phyloP scores from a whole-genome alignment of 2,113 vertebrate genomes.

The Cisticola juncidis region DNA sequence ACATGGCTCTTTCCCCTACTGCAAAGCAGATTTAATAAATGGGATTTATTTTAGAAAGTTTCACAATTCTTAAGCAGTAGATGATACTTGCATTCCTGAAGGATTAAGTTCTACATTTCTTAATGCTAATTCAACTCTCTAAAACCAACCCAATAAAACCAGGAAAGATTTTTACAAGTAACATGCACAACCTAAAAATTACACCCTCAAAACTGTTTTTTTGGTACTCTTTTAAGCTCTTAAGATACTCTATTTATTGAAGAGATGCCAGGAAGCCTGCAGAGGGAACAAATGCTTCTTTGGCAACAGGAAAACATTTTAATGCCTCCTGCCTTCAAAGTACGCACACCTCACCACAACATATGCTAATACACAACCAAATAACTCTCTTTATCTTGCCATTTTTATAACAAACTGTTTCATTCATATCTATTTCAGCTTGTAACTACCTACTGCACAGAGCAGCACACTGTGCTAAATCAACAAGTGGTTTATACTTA shows the following conservation, averaged over 20 bases:
- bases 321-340: conserved; percentile 54
- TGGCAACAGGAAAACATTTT: conserved; percentile 55
- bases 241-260: conserved; percentile 40
- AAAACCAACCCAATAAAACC: conserved; percentile 44
- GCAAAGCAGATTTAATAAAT: conserved; percentile 55
- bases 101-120: conserved; percentile 57
- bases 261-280: conserved; percentile 41
- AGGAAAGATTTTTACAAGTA: conserved; percentile 44
- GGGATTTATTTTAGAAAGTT: conserved; percentile 66
- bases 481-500: not conserved
- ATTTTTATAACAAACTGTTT: conserved; percentile 55
- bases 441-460: conserved; percentile 26
- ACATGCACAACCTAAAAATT: conserved; percentile 35
- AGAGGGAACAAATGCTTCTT: conserved; percentile 59
- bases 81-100: conserved; percentile 60
- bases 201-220: conserved; percentile 40
- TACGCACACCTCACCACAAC: conserved; percentile 43
- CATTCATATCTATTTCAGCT: conserved; percentile 43
- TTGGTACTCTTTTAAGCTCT: conserved; percentile 34
- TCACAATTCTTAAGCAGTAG: conserved; percentile 62
- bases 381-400: conserved; percentile 58
- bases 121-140: conserved; percentile 64
- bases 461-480: not conserved
- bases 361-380: conserved; percentile 44
- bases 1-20: conserved; percentile 27